Evolutionary conservation across 1,140 invertebrate species (phyloP).

Genomic region (Rhagoletis pomonella): DNA sequence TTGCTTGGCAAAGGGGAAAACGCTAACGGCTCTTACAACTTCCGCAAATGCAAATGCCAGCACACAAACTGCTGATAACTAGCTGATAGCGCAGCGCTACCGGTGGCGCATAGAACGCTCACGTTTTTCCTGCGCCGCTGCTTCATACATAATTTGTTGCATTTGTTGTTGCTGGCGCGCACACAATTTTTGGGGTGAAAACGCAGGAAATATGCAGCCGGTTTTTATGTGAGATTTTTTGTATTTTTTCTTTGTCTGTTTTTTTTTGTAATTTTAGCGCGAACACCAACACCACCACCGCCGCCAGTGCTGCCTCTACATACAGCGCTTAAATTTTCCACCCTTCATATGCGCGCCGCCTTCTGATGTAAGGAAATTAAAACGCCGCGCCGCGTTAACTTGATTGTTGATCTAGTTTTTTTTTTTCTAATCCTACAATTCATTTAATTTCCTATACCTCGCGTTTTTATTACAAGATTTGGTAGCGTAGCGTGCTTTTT

Average conservation of each 20-base stretch:
- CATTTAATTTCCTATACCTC: too few species aligned
- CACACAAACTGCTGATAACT: not conserved
- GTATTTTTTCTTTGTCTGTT: not conserved
- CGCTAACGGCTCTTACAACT: constrained; percentile 44
- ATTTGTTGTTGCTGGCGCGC: not conserved
- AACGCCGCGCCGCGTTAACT: not conserved
- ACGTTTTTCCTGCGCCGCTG: constrained; percentile 6
- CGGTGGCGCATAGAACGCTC: not conserved
- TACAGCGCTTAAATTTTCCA: not conserved
- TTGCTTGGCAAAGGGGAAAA: not conserved
- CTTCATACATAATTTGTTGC: constrained; percentile 20
- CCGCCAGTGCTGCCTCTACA: not conserved
- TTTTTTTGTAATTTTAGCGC: not conserved
- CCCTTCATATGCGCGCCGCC: not conserved
- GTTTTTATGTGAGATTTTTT: not conserved
- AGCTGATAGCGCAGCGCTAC: not conserved
- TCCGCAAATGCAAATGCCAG: constrained; percentile 47
- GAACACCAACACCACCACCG: not conserved
- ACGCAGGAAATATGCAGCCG: constrained; percentile 26
- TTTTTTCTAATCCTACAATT: not conserved
- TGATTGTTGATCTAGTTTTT: constrained; percentile 15
- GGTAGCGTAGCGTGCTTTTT: not conserved
- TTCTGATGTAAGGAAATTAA: not conserved
- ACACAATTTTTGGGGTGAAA: constrained; percentile 26
- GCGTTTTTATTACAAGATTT: not conserved